These are phyloP conservation scores for Leuciscus waleckii DNA, from an alignment of 2,797 vertebrate genomes.

Conservation along the genomic window DNA sequence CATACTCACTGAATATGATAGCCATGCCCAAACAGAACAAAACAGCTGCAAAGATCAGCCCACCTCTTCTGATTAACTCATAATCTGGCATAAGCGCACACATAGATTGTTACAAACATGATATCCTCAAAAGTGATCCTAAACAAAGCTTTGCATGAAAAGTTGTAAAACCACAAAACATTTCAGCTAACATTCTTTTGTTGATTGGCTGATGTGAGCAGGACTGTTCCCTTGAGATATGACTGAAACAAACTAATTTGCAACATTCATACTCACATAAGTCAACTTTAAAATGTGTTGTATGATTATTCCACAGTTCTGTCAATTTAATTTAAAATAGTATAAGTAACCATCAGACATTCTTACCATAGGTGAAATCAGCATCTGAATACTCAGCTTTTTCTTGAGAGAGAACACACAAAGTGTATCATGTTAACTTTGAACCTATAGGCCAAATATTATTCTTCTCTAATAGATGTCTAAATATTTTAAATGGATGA, in stretches of 20 bases:
- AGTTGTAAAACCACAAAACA: not conserved
- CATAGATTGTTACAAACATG: conserved; percentile 10
- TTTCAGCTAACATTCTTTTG: not conserved
- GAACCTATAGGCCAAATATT: not conserved
- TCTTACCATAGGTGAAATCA: conserved; percentile 60
- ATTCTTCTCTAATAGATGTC: not conserved
- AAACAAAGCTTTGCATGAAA: not conserved
- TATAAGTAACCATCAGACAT: not conserved
- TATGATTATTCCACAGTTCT: not conserved
- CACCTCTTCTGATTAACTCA: conserved; percentile 80
- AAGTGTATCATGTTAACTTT: not conserved
- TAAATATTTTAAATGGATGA: not conserved
- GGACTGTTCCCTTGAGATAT: not conserved
- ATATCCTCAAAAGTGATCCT: not conserved
- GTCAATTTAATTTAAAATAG: not conserved
- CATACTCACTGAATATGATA: conserved; percentile 84
- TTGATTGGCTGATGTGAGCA: not conserved
- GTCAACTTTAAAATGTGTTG: not conserved
- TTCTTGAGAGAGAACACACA: conserved; percentile 40
- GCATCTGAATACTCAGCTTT: conserved; percentile 16
- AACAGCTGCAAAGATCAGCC: conserved; percentile 84
- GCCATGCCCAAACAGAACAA: conserved; percentile 83
- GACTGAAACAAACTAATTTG: not conserved
- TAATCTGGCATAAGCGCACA: conserved; percentile 75
- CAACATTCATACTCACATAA: not conserved